Evolutionary conservation across 2,888 invertebrate species (phyloP), one percentile per base, ranked within the genome.

Genomic region (Stenurella melanura): DNA sequence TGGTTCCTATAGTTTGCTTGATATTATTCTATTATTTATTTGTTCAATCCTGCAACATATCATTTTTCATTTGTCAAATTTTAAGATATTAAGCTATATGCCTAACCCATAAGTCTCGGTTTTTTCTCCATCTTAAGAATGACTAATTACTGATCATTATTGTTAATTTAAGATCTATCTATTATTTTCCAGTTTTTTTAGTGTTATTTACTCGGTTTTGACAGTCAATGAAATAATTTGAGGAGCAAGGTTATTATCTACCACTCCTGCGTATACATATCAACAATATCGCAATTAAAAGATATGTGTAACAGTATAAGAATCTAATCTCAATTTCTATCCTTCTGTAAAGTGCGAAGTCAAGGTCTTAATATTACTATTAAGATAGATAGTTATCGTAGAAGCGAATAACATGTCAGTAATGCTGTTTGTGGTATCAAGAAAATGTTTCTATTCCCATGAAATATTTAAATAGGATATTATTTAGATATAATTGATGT

Each of bases 221-320:
- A 74, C 71, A 69, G 66, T 71, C 74, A 61, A 76, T 71, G 69
- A 58, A 70, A 78, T 70, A 77, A 75, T 74, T 80, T 78, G 81
- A 81, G 77, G 83, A 80, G 80, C 83, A 83, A 83, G 83, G 83
- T 83, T 75, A 77, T 19, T 61, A 60, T 56, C 63, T 75, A 78
- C 79, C 82, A 72, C 80, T 68, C 80, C 78, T 66, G 68, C 72
- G 56, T 73, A 74, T 67, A 42, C 64, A 11, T 68, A 71, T 74
- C 64, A 64, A 58, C 64, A 75, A 9, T 64, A 64, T 38, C 42
- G 19, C 38, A 64, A 19, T 64, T 64, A 17, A 64, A 38, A 18
- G 2, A 30, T n/a, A 61, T 30, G 30, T 30, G n/a, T 42, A 64
- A 64, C 64, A 64, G n/a, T 58, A 19, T 10, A 58, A 26, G 21